Evolutionary conservation across 2,113 vertebrate species (phyloP).

Genomic region (Nanorana parkeri): DNA sequence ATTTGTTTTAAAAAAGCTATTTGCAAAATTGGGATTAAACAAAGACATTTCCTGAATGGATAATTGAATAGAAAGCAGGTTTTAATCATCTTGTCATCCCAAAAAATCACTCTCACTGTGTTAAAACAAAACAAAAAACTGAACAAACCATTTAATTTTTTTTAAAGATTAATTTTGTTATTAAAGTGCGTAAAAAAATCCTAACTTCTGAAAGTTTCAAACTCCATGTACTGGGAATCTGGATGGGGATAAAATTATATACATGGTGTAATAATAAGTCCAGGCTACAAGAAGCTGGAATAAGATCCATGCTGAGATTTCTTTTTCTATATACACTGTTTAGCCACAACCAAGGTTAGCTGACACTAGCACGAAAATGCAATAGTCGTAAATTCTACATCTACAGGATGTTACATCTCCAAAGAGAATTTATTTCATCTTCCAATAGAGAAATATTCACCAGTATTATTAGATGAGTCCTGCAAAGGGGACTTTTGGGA

Average conservation of each 20-base stretch:
- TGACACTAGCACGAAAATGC: slow-evolving; percentile 71
- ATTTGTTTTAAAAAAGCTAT: too few relatives aligned
- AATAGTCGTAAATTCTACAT: slow-evolving; percentile 71
- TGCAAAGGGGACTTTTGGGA: slow-evolving; percentile 41
- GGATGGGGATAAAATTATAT: not conserved
- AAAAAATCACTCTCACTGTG: too few relatives aligned
- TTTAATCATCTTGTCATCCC: too few relatives aligned
- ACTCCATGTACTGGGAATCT: not conserved
- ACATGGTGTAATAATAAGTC: slow-evolving; percentile 13
- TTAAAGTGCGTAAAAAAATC: too few relatives aligned
- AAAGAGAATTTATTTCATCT: slow-evolving; percentile 65
- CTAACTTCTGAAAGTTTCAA: too few relatives aligned
- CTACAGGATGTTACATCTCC: slow-evolving; percentile 61
- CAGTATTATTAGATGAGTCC: slow-evolving; percentile 45
- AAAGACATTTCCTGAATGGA: too few relatives aligned
- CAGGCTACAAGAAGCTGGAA: not conserved
- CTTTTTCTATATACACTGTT: slow-evolving; percentile 44
- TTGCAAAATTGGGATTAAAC: too few relatives aligned
- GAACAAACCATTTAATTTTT: too few relatives aligned
- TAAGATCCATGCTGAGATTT: slow-evolving; percentile 37
- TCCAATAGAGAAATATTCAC: slow-evolving; percentile 57
- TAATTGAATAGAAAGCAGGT: too few relatives aligned
- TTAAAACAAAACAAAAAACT: too few relatives aligned
- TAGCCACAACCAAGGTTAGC: slow-evolving; percentile 68
- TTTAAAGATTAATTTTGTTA: too few relatives aligned